Percentiles rank a stretch among this genome's conserved stretches.
Conservation (phyloP, 2,888 invertebrate species). For the Agrochola lychnidis region DNA sequence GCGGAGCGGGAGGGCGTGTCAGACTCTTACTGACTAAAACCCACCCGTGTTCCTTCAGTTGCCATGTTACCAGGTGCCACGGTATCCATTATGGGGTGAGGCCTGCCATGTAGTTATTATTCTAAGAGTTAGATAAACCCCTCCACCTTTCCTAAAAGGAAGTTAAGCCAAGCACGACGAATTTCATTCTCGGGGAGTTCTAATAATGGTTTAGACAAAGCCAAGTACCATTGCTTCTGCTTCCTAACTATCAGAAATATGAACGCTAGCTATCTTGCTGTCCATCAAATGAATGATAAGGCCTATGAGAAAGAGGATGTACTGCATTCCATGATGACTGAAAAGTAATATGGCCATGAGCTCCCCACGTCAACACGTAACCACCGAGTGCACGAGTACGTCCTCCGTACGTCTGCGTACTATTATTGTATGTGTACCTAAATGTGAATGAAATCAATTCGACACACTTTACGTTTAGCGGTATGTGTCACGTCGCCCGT, state of each 20-base stretch:
- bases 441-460: conserved; percentile 60
- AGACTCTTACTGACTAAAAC: too few species aligned
- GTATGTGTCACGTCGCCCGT: not conserved
- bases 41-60: too few species aligned
- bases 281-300: not conserved
- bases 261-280: not conserved
- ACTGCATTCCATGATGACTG: conserved; percentile 5
- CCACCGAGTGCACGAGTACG: not conserved
- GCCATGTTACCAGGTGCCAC: too few species aligned
- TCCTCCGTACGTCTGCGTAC: conserved; percentile 40
- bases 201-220: not conserved
- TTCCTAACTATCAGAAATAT: not conserved
- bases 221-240: not conserved
- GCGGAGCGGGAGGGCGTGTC: too few species aligned
- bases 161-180: not conserved
- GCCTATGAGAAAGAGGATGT: not conserved
- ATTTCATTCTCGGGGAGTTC: not conserved
- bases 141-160: not conserved
- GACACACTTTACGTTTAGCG: conserved; percentile 43
- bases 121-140: not conserved
- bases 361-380: conserved; percentile 20
- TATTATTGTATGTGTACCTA: conserved; percentile 50
- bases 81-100: not conserved
- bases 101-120: not conserved
- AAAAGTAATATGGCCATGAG: conserved; percentile 14